These are phyloP conservation scores for Eupeodes latifasciatus DNA, from an alignment of 2,888 invertebrate species.

Conservation along the genomic window DNA sequence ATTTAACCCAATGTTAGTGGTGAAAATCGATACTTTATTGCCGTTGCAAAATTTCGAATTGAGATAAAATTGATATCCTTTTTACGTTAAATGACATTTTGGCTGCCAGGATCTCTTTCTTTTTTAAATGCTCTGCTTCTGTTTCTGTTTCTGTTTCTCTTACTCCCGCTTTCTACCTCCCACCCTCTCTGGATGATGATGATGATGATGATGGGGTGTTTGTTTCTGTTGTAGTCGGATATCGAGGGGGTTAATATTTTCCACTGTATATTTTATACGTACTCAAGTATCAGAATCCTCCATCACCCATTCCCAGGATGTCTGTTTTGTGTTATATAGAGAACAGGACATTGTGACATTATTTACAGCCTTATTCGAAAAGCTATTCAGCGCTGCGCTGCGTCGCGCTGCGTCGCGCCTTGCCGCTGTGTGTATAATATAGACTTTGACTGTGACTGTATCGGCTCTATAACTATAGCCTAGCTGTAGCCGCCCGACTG, in stretches of 20 bases:
- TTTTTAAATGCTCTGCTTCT: constrained; percentile 53
- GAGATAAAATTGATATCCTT: constrained; percentile 76
- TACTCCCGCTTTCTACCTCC: too few relatives aligned
- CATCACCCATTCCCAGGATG: neutral
- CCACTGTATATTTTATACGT: neutral
- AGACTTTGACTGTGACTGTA: constrained; percentile 25
- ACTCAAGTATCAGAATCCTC: neutral
- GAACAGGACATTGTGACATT: constrained; percentile 60
- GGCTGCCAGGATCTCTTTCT: constrained; percentile 59
- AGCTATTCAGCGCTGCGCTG: neutral
- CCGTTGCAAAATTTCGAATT: constrained; percentile 74
- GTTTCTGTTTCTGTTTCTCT: neutral
- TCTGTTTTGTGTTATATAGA: constrained; percentile 48
- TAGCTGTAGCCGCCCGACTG: constrained; percentile 18
- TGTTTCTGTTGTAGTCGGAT: neutral
- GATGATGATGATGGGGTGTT: constrained; percentile 6
- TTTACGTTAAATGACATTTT: constrained; percentile 75
- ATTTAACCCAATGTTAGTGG: constrained; percentile 74
- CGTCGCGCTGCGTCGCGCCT: neutral
- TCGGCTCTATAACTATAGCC: constrained; percentile 3
- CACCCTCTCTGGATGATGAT: neutral
- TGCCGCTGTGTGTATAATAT: constrained; percentile 5
- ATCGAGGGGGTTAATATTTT: constrained; percentile 5
- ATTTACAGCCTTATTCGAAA: constrained; percentile 63
- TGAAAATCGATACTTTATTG: constrained; percentile 77